These are phyloP conservation scores for Gasterosteus nipponicus DNA, from an alignment of 2,113 vertebrate species.

Conservation along the genomic window DNA sequence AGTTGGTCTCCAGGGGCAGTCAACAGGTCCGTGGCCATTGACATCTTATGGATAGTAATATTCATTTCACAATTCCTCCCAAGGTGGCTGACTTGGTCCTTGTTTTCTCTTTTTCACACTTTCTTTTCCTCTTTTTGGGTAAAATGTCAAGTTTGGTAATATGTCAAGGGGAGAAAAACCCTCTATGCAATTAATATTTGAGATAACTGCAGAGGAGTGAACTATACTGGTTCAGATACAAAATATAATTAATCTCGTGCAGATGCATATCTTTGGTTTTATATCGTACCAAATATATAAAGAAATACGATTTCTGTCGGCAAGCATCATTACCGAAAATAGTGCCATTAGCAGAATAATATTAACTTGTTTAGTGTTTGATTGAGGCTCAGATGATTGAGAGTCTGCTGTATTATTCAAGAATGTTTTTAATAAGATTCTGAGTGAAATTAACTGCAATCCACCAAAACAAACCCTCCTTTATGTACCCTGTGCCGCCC, in stretches of 20 bases:
- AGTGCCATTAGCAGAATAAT: background rate
- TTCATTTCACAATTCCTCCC: conserved; percentile 2
- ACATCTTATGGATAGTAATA: conserved; percentile 9
- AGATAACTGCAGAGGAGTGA: conserved; percentile 10
- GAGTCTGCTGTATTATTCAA: background rate
- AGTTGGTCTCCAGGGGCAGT: background rate
- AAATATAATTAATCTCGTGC: conserved; percentile 9
- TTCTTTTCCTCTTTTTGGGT: conserved; percentile 2
- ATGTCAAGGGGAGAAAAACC: conserved; percentile 50
- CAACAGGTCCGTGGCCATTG: background rate
- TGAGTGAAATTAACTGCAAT: conserved; percentile 13
- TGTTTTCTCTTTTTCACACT: conserved; percentile 8
- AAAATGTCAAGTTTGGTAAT: conserved; percentile 55
- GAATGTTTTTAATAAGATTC: background rate
- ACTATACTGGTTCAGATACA: background rate
- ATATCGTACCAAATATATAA: background rate
- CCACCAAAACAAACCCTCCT: conserved; percentile 41
- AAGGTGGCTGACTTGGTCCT: background rate
- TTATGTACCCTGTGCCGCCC: conserved; percentile 3
- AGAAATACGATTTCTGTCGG: background rate
- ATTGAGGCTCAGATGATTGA: background rate
- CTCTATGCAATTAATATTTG: conserved; percentile 42
- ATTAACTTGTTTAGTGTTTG: background rate
- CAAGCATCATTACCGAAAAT: background rate
- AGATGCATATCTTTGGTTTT: background rate